These are phyloP conservation scores for Amblyjoppa proteus DNA, from an alignment of 2,888 invertebrate genomes.

Conservation along the genomic window DNA sequence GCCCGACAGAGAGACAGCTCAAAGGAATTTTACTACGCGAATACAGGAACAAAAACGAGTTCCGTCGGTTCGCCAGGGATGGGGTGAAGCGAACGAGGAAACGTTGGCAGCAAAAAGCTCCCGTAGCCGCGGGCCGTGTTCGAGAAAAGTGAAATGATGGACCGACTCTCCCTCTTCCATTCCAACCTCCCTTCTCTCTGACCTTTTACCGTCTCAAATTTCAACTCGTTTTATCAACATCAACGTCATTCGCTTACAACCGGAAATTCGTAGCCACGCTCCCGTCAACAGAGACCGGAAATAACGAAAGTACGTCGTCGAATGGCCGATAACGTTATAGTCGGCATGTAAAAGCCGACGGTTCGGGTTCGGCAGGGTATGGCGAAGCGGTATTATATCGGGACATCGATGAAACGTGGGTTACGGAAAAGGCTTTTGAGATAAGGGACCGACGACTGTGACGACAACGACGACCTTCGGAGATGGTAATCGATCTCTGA, in stretches of 20 bases:
- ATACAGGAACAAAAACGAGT: constrained; percentile 43
- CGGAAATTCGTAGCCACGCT: constrained; percentile 52
- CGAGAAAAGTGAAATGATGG: constrained; percentile 47
- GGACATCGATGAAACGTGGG: constrained; percentile 38
- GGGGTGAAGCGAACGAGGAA: constrained; percentile 31
- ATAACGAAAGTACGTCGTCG: constrained; percentile 64
- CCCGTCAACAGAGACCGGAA: constrained; percentile 62
- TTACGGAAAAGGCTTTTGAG: constrained; percentile 45
- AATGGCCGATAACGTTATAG: constrained; percentile 43
- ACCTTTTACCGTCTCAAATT: constrained; percentile 14
- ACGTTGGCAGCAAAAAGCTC: constrained; percentile 48
- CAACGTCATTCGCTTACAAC: constrained; percentile 12
- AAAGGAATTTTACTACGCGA: constrained; percentile 47
- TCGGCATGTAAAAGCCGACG: constrained; percentile 18
- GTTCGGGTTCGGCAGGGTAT: background rate
- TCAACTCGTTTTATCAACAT: constrained; percentile 1
- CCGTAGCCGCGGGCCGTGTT: constrained; percentile 49
- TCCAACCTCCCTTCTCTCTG: background rate
- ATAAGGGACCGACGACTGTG: constrained; percentile 51
- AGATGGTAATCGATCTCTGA: constrained; percentile 64
- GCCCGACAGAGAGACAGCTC: constrained; percentile 13
- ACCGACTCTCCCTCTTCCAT: constrained; percentile 8
- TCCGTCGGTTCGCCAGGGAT: background rate
- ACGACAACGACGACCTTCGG: constrained; percentile 49
- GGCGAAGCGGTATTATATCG: constrained; percentile 14